phyloP scores from a whole-genome alignment of 2,797 vertebrate genomes.

The Triplophysa yarkandensis region DNA sequence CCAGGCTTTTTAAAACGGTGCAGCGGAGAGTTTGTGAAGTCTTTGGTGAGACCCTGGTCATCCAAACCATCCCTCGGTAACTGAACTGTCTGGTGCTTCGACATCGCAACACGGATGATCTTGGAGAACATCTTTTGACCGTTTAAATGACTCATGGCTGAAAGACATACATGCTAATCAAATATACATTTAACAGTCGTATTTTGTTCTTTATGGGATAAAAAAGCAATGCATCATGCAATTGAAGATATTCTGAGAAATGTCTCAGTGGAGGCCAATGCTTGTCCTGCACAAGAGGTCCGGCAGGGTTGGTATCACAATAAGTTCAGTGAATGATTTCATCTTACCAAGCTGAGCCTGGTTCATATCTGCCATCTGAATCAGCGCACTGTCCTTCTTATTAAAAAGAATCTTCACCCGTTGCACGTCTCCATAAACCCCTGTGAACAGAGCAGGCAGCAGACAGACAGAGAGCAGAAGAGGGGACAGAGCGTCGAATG shows the following conservation, averaged over 20 bases:
- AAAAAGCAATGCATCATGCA: too few relatives aligned
- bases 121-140: constrained; percentile 98
- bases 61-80: constrained; percentile 94
- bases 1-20: constrained; percentile 98
- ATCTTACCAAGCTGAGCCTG: constrained; percentile 94
- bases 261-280: too few relatives aligned
- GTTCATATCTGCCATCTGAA: constrained; percentile 97
- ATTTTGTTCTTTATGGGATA: too few relatives aligned
- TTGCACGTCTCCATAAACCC: constrained; percentile 96
- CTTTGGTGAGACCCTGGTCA: constrained; percentile 96
- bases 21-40: constrained; percentile 94
- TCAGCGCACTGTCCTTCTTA: constrained; percentile 98
- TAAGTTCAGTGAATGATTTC: too few relatives aligned
- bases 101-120: constrained; percentile 94
- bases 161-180: constrained; percentile 9
- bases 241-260: too few relatives aligned
- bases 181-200: not conserved
- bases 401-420: constrained; percentile 99
- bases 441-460: constrained; percentile 70
- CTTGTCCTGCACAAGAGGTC: too few relatives aligned
- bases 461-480: constrained; percentile 56
- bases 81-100: constrained; percentile 95
- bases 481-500: constrained; percentile 66
- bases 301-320: too few relatives aligned
- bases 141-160: constrained; percentile 97